Conservation (phyloP, 2,888 invertebrate genomes). For the Cryptocephalus primarius region DNA sequence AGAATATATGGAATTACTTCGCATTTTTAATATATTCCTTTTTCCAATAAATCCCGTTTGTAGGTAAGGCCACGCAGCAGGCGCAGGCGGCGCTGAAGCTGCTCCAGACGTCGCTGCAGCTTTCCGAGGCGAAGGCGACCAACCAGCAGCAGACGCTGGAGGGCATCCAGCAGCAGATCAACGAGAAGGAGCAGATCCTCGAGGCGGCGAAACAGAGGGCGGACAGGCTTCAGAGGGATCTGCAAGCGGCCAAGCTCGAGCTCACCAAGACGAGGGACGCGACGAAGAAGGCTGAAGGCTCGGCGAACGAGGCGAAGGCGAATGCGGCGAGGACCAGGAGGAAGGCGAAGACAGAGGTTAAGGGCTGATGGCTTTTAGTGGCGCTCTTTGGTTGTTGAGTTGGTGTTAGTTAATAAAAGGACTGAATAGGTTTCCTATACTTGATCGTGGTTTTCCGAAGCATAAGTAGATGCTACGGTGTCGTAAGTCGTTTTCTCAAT, state of each 20-base stretch:
- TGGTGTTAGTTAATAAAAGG: too few relatives aligned
- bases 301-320: constrained; percentile 55
- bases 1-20: too few relatives aligned
- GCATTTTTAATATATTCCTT: too few relatives aligned
- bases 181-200: constrained; percentile 53
- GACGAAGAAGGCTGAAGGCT: constrained; percentile 51
- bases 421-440: too few relatives aligned
- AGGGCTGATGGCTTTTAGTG: not conserved
- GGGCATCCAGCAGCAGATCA: constrained; percentile 47
- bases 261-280: constrained; percentile 53
- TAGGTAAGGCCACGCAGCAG: constrained; percentile 44
- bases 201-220: constrained; percentile 52
- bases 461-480: too few relatives aligned
- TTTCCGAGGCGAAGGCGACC: constrained; percentile 43
- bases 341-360: constrained; percentile 3
- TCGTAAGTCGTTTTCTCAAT: too few relatives aligned
- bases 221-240: constrained; percentile 49
- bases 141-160: constrained; percentile 47
- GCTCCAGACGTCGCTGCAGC: constrained; percentile 39
- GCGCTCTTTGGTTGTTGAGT: too few relatives aligned
- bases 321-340: constrained; percentile 44
- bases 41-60: too few relatives aligned
- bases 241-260: constrained; percentile 50
- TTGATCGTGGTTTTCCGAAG: too few relatives aligned
- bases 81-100: constrained; percentile 37